Base-by-base conservation (phyloP, 2,113 vertebrate genomes). In the Lepus timidus region DNA sequence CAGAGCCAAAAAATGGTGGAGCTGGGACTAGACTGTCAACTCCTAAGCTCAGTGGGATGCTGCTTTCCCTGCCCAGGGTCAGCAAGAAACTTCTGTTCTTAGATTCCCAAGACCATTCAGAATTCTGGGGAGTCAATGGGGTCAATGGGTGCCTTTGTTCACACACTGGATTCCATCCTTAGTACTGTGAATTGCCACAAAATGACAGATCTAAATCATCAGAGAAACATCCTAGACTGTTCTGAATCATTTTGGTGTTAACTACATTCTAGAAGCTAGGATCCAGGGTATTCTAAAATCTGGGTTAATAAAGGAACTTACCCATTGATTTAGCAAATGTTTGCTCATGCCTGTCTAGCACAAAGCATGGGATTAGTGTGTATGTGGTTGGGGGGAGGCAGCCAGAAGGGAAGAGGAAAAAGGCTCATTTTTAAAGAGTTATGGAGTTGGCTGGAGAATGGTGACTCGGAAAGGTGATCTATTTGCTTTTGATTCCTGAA, bases 211-310 rank as follows among this genome's bases (percentile, higher is more conserved):
- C 52, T 67, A n/a, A 39, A 19, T 73, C 76, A 29, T 90, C 71
- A 88, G 52, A 90, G 31, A 93, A 94, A 86, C 6, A 85, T 70
- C 20, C 52, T 62, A 64, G 62, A 78, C 79, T 62, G 22, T 86
- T 83, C 44, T 39, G 64, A 68, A 86, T 87, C 12, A 44, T 93
- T 83, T 49, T 74, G 65, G 22, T 73, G 49, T 88, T 79, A 68
- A 27, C 11, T 17, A 16, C 31, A 25, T 76, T 67, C 65, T 71
- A 11, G n/a, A 68, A 64, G n/a, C 71, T 79, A 82, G 64, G 71
- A 94, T 58, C 3, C 16, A 90, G 58, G 6, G 3, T 29, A 64
- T 89, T 76, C 75, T 19, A 33, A 91, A 79, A 74, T 65, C 17
- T 95, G 88, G 78, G 22, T 25, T 79, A 88, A 75, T 65, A n/a